Evolutionary conservation across 2,113 vertebrate genomes (phyloP).

Genomic region (Antidorcas marsupialis): DNA sequence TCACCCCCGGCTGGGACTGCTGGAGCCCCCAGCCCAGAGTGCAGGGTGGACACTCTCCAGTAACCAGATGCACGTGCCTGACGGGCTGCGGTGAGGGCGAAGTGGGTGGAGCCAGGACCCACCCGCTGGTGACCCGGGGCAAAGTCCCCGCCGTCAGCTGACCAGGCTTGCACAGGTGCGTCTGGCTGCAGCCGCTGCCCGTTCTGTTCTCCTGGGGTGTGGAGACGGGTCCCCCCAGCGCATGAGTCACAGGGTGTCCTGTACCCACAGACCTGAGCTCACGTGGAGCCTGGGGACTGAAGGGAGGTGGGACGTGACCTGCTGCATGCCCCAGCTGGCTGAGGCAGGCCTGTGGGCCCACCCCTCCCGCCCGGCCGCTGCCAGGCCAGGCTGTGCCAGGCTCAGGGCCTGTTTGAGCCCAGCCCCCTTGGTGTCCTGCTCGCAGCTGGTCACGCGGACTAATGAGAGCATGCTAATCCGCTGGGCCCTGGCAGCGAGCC

Average conservation of each 20-base stretch:
- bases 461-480: constrained; percentile 10
- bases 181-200: neutral
- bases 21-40: neutral
- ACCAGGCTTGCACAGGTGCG: neutral
- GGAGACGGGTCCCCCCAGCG: neutral
- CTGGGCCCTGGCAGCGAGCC: neutral
- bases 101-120: neutral
- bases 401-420: neutral
- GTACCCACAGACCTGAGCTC: neutral
- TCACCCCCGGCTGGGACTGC: neutral
- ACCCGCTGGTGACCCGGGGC: neutral
- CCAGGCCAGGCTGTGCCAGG: constrained; percentile 44
- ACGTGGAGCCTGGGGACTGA: neutral
- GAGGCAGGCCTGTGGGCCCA: neutral
- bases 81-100: neutral
- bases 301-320: neutral
- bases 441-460: constrained; percentile 26
- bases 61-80: neutral
- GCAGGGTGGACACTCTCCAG: neutral
- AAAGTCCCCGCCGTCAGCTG: neutral
- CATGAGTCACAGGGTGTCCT: neutral
- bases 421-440: neutral
- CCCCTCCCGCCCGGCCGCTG: neutral
- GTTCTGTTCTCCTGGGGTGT: neutral
- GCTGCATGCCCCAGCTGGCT: neutral